Percentiles rank a stretch among this genome's conserved stretches.
Conservation (phyloP, 35 echinoderm and acorn worm species). For the Diadema setosum region DNA sequence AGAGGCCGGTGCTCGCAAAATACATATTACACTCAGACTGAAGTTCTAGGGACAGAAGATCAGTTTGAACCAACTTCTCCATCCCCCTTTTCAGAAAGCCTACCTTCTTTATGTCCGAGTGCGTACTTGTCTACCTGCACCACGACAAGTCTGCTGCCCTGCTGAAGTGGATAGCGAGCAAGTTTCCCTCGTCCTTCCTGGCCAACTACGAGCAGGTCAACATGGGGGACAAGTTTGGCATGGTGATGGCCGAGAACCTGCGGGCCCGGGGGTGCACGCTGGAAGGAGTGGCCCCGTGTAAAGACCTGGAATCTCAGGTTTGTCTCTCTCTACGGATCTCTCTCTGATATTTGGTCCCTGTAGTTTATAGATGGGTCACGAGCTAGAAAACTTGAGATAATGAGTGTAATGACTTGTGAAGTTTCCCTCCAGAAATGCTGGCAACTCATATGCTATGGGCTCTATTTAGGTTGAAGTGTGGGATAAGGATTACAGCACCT, state of each 20-base stretch:
- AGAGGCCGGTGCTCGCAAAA: background rate
- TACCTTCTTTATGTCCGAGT: slow-evolving; percentile 87
- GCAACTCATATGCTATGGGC: no score
- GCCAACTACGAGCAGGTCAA: slow-evolving; percentile 96
- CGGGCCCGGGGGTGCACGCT: slow-evolving; percentile 47
- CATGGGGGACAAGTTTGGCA: slow-evolving; percentile 87
- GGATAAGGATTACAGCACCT: no score
- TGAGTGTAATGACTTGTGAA: no score
- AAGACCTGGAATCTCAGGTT: slow-evolving; percentile 83
- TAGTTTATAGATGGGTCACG: no score
- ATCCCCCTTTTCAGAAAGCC: slow-evolving; percentile 57
- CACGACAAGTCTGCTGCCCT: slow-evolving; percentile 60
- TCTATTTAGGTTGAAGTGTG: no score
- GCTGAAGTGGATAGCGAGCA: slow-evolving; percentile 43
- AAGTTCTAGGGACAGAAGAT: no score
- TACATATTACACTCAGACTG: no score
- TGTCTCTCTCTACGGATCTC: no score
- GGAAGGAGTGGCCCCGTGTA: slow-evolving; percentile 62
- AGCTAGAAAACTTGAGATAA: no score
- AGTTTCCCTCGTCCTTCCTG: slow-evolving; percentile 44
- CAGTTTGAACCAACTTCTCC: no score
- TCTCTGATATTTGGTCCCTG: no score
- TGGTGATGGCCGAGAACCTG: slow-evolving; percentile 87
- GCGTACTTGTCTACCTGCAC: slow-evolving; percentile 83
- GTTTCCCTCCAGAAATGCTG: no score